Conservation (phyloP, 1,140 invertebrate species). For the Drosophila triauraria region DNA sequence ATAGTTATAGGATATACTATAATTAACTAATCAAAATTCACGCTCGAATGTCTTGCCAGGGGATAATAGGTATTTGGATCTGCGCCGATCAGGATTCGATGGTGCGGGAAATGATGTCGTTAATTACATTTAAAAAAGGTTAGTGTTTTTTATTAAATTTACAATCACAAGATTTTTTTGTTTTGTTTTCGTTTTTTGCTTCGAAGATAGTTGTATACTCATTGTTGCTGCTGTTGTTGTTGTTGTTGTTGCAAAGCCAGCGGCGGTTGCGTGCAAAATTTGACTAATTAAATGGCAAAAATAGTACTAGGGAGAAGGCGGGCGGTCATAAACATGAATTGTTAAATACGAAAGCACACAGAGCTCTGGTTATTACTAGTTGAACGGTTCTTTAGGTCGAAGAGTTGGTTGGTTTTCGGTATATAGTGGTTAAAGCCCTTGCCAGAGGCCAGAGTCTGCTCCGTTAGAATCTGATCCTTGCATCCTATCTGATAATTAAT, state of each 20-base stretch:
- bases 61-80: constrained; percentile 16
- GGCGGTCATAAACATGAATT: constrained; percentile 51
- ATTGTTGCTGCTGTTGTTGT: constrained; percentile 40
- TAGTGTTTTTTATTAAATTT: constrained; percentile 74
- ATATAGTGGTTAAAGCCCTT: constrained; percentile 23
- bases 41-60: constrained; percentile 33
- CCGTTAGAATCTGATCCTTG: constrained; percentile 64
- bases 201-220: constrained; percentile 50
- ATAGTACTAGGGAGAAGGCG: constrained; percentile 67
- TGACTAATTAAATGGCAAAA: constrained; percentile 77
- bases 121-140: constrained; percentile 68
- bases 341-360: constrained; percentile 61
- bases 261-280: constrained; percentile 70
- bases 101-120: constrained; percentile 45
- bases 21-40: constrained; percentile 46
- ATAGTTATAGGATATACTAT: constrained; percentile 45
- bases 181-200: constrained; percentile 19
- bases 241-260: constrained; percentile 38
- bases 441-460: constrained; percentile 51
- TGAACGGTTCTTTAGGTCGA: constrained; percentile 49
- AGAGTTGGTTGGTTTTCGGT: constrained; percentile 21
- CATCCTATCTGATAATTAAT: constrained; percentile 68
- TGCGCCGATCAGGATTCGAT: constrained; percentile 45
- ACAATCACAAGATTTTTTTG: constrained; percentile 77
- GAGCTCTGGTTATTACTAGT: constrained; percentile 51